Evolutionary conservation across 2,113 vertebrate genomes (phyloP), one percentile per base, ranked within the genome.

Genomic region (Phaetusa simplex): DNA sequence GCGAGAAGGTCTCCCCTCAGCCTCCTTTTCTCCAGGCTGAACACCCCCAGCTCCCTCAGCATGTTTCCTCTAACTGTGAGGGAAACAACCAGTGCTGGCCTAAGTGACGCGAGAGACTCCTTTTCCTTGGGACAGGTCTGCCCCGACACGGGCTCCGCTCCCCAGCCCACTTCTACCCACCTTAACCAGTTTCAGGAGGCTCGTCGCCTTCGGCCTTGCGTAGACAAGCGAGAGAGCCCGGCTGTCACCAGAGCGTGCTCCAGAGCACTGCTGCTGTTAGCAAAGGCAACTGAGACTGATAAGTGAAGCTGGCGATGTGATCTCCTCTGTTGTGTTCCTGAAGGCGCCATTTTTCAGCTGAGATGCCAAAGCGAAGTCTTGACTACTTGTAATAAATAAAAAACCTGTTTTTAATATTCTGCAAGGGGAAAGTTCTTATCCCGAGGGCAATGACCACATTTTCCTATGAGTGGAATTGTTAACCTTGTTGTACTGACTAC

Each of bases 371-470:
- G 77, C 49, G 65, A 79, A 91, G 43, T 77, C 83, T 77, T 91
- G 62, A 34, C 81, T 92, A 11, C 66, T 93, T 62, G 66, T 38
- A 88, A 95, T 93, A 96, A 97, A 96, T 92, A 90, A 95, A 95
- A 81, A 29, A 23, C 55, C 34, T 67, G 34, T 27, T 90, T 96
- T 92, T 86, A 88, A 91, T 96, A 88, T 84, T 91, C 56, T 85
- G 47, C 56, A 87, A 69, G 49, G 70, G 86, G 61, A 91, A 82
- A 94, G 77, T 82, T 91, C 84, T 93, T 76, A 82, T 91, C 93
- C 84, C 94, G 82, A 91, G 86, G 86, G 91, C 81, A 93, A 83
- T 96, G 86, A 93, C 89, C 95, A 61, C 79, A 81, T 96, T 92
- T 74, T 93, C 65, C 61, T 85, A 40, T 5, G 65, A 96, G 65